Conservation (phyloP, 2,113 vertebrate genomes). For the Heterotilapia buettikoferi region DNA sequence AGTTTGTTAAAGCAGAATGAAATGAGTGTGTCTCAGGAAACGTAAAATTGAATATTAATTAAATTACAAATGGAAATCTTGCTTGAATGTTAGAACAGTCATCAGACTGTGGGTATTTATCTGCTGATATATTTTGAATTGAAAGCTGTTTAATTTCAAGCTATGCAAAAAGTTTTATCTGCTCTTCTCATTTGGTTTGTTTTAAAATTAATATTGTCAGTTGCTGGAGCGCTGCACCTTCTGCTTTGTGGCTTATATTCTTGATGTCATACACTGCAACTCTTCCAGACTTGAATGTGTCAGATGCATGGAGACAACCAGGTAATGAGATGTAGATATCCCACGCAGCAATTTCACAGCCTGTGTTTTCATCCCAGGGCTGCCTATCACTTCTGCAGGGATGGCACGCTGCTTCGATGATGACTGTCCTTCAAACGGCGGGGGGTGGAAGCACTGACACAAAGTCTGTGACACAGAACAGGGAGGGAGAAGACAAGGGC, state of each 20-base stretch:
- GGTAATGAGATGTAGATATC: conserved; percentile 37
- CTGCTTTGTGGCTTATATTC: not conserved
- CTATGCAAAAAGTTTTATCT: not conserved
- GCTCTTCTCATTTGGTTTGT: not conserved
- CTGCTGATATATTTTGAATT: not conserved
- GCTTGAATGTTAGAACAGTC: conserved; percentile 9
- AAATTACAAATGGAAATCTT: conserved; percentile 49
- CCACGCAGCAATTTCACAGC: conserved; percentile 21
- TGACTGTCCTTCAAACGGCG: not conserved
- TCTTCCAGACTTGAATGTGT: conserved; percentile 1
- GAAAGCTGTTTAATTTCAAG: not conserved
- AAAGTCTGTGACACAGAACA: not conserved
- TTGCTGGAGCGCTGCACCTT: not conserved
- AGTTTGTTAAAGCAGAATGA: conserved; percentile 62
- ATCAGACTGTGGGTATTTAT: not conserved
- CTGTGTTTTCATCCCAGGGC: conserved; percentile 12
- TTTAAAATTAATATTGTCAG: not conserved
- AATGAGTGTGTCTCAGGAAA: conserved; percentile 40
- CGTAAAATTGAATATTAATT: conserved; percentile 63
- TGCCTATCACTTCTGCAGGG: conserved; percentile 21
- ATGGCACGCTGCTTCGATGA: conserved; percentile 1
- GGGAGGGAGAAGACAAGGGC: not conserved
- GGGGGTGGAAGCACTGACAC: not conserved
- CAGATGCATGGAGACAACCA: not conserved
- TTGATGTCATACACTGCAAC: not conserved